Base-by-base conservation (phyloP, 1,140 invertebrate genomes). In the Drosophila kikkawai region DNA sequence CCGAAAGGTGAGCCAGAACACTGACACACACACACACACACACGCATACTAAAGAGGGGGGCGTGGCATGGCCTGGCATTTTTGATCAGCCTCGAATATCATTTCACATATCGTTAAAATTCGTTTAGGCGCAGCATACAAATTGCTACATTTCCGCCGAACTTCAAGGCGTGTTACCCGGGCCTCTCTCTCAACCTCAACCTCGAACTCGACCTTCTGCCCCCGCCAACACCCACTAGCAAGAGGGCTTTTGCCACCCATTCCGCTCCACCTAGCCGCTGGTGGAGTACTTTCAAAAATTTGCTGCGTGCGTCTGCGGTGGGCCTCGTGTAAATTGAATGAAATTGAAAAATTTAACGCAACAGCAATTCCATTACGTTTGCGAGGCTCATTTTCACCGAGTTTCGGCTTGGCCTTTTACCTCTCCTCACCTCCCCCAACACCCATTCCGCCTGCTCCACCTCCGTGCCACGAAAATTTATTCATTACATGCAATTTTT, bases 401-500 rank as follows among this genome's bases (percentile, higher is more conserved):
- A 53, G 80, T 88, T 87, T 80, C 50, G 64, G 39, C 68, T 34
- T 68, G 63, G 63, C 67, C 67, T 36, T 36, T 51, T 36, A 11
- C 45, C n/a, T 15, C 19, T 13, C 48, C 0, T 6, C 29, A 34
- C n/a, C 32, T 34, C 36, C 41, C 26, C 12, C 47, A 13, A 15
- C 45, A 15, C 13, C 47, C 22, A 44, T 29, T 29, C 26, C 19
- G 17, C 34, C 9, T 12, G 8, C 5, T 29, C 44, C 41, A 9
- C 29, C 13, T 19, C 36, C 50, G 75, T 75, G 64, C 44, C 68
- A 56, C 77, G 47, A 90, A 87, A 90, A 90, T 90, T 90, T 90
- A 90, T 90, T 90, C 85, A 90, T 90, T 90, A 90, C 85, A 90
- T 90, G 86, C 85, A 91, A 90, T 90, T 90, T 90, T 86, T 88